phyloP scores from a whole-genome alignment of 2,113 vertebrate species.

The Polyodon spathula region DNA sequence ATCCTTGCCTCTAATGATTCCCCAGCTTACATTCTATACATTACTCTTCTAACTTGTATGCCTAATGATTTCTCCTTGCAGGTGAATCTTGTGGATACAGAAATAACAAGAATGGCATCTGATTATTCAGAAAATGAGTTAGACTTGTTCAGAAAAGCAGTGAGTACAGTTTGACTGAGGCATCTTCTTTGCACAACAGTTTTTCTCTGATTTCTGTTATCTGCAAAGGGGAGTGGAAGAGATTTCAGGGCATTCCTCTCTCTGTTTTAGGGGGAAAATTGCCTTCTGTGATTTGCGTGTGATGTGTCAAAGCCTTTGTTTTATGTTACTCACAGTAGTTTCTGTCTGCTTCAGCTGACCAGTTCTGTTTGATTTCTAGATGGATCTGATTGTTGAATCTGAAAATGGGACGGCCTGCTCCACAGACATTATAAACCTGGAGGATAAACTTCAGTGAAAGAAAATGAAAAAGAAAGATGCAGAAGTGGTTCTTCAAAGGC shows the following conservation, averaged over 20 bases:
- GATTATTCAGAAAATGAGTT: constrained; percentile 90
- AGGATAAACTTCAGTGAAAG: constrained; percentile 71
- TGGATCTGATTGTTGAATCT: constrained; percentile 81
- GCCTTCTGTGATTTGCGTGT: background rate
- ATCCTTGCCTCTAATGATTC: background rate
- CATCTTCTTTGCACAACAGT: background rate
- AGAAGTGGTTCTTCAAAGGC: constrained; percentile 72
- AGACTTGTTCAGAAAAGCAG: constrained; percentile 86
- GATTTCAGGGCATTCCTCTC: too few relatives aligned
- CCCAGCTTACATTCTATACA: too few relatives aligned
- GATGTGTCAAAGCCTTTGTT: constrained; percentile 13
- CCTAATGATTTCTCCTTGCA: constrained; percentile 32
- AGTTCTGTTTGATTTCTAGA: constrained; percentile 45
- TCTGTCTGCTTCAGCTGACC: too few relatives aligned
- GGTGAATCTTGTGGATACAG: constrained; percentile 82
- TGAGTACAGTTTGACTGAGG: constrained; percentile 56
- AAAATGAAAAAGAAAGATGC: constrained; percentile 88
- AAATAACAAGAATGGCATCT: constrained; percentile 81
- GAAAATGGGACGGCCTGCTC: constrained; percentile 79
- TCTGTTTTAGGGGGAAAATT: too few relatives aligned
- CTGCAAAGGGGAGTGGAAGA: too few relatives aligned
- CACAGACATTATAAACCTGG: constrained; percentile 79
- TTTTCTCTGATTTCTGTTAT: background rate
- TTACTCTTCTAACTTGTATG: background rate
- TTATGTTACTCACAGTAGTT: too few relatives aligned